Conservation (phyloP, 2,797 vertebrate genomes). For the Phoebastria nigripes region DNA sequence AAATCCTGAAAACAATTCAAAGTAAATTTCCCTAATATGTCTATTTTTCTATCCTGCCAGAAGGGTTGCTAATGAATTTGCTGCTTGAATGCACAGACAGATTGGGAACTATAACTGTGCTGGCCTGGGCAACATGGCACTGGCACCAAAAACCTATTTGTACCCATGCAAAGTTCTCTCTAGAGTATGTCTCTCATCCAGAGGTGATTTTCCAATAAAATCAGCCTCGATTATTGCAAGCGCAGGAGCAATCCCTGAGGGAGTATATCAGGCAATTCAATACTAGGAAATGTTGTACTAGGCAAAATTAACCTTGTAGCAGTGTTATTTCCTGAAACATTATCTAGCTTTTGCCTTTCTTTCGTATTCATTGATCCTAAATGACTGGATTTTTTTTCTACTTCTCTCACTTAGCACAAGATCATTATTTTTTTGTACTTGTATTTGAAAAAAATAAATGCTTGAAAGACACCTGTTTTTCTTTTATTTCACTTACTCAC, state of each 20-base stretch:
- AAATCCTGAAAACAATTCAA: conserved; percentile 70
- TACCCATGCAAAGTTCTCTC: conserved; percentile 76
- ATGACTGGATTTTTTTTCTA: conserved; percentile 23
- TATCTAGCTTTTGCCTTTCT: conserved; percentile 65
- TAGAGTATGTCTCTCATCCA: conserved; percentile 70
- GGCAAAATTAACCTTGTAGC: conserved; percentile 76
- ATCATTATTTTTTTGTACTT: conserved; percentile 4
- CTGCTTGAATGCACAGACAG: conserved; percentile 80
- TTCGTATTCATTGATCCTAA: conserved; percentile 65
- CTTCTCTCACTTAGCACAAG: not conserved
- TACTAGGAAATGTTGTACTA: conserved; percentile 70
- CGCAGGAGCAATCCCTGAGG: conserved; percentile 66
- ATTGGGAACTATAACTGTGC: conserved; percentile 72
- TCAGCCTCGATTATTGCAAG: conserved; percentile 73
- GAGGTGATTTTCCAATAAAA: conserved; percentile 80
- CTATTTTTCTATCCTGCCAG: conserved; percentile 72
- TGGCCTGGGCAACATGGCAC: conserved; percentile 63
- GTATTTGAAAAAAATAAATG: not conserved
- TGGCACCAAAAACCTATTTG: conserved; percentile 69
- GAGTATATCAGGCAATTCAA: conserved; percentile 71
- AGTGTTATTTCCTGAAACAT: conserved; percentile 70
- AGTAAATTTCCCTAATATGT: conserved; percentile 74
- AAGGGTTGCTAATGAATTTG: conserved; percentile 80
- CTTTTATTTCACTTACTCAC: not conserved
- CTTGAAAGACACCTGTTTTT: not conserved